These are phyloP conservation scores for Delphinapterus leucas DNA, from an alignment of 2,113 vertebrate species.

Conservation along the genomic window DNA sequence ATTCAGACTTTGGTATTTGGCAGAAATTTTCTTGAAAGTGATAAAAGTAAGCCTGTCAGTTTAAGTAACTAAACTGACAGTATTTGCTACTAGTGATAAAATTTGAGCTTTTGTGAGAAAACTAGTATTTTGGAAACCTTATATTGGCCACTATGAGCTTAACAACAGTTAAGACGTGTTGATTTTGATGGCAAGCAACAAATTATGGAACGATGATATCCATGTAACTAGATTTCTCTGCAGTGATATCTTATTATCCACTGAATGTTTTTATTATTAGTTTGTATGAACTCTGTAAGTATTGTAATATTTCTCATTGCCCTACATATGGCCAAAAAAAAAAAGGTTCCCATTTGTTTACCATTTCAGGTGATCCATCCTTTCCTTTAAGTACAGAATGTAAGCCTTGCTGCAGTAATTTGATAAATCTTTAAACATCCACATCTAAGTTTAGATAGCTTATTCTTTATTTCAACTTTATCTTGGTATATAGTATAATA, in stretches of 20 bases:
- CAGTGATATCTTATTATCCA: background rate
- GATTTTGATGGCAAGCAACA: background rate
- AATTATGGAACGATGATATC: background rate
- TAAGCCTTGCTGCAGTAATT: background rate
- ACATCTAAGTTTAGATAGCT: background rate
- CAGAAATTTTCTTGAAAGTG: slow-evolving; percentile 25
- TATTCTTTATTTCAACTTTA: background rate
- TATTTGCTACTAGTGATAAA: background rate
- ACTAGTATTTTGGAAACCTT: background rate
- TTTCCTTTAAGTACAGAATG: background rate
- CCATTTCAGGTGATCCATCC: background rate
- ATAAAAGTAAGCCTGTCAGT: slow-evolving; percentile 36
- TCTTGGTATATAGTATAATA: background rate
- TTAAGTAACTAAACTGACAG: background rate
- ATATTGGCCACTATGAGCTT: background rate
- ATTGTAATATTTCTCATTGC: background rate
- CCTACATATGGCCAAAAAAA: too few species aligned
- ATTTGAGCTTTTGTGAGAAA: background rate
- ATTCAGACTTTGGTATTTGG: slow-evolving; percentile 29
- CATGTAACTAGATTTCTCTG: background rate
- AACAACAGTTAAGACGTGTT: background rate
- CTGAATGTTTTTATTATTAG: background rate
- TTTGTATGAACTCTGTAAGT: background rate
- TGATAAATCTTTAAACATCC: background rate
- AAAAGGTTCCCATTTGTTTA: background rate